phyloP scores from a whole-genome alignment of 2,888 invertebrate species.

The Dione juno region DNA sequence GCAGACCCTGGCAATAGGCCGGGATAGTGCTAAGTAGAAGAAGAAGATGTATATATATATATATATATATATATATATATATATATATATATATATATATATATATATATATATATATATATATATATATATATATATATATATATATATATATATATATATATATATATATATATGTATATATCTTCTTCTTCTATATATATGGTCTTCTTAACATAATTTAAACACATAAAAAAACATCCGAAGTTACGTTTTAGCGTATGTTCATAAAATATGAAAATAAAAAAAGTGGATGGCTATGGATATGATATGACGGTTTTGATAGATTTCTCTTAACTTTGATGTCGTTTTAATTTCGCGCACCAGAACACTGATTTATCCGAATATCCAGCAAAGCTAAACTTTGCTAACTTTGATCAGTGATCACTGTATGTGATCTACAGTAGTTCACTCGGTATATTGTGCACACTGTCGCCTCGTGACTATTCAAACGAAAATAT shows the following conservation, averaged over 20 bases:
- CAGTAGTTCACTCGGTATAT: conserved; percentile 58
- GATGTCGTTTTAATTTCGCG: conserved; percentile 68
- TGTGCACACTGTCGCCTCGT: conserved; percentile 46
- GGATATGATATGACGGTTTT: conserved; percentile 40
- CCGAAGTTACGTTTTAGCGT: background rate
- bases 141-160: no score
- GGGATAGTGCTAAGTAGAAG: no score
- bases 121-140: no score
- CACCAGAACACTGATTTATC: conserved; percentile 64
- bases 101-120: no score
- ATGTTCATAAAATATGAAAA: conserved; percentile 9
- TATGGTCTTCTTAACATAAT: no score
- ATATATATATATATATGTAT: no score
- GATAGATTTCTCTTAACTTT: conserved; percentile 60
- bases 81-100: no score
- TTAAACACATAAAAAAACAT: background rate
- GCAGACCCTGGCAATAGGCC: no score
- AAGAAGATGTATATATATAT: no score
- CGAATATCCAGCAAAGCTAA: conserved; percentile 66
- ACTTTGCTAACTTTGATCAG: conserved; percentile 68
- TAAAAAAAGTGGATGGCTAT: no score
- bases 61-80: no score
- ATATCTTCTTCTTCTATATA: no score
- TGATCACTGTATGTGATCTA: conserved; percentile 69
- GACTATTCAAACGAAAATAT: conserved; percentile 27